Evolutionary conservation across 2,113 vertebrate genomes (phyloP).

Genomic region (Catagonus wagneri): DNA sequence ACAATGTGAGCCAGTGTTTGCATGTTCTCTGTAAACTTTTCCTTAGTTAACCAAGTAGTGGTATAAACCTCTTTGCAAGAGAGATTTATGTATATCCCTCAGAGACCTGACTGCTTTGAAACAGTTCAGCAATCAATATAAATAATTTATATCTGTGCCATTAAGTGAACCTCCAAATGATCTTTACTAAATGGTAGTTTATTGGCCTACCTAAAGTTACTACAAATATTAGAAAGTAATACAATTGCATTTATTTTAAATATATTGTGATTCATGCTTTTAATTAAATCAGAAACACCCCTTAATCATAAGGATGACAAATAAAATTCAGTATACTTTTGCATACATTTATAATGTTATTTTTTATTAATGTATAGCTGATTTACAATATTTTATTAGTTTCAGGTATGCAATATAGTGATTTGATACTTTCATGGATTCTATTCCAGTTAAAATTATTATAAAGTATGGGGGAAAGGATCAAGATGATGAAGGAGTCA

Average conservation of each 20-base stretch:
- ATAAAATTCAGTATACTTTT: slow-evolving; percentile 23
- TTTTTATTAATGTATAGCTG: background rate
- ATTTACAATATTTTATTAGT: background rate
- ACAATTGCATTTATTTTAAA: slow-evolving; percentile 46
- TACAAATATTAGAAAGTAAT: slow-evolving; percentile 33
- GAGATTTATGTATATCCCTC: background rate
- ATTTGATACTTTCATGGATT: background rate
- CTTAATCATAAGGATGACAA: slow-evolving; percentile 35
- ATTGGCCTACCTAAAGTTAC: background rate
- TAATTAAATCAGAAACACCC: slow-evolving; percentile 37
- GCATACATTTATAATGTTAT: background rate
- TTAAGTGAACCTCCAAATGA: slow-evolving; percentile 42
- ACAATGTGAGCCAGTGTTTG: background rate
- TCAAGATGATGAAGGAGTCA: too few species aligned
- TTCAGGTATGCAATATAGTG: background rate
- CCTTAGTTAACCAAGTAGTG: slow-evolving; percentile 16
- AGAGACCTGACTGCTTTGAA: background rate
- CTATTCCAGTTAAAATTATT: background rate
- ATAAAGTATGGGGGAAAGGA: background rate
- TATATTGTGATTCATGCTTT: slow-evolving; percentile 39
- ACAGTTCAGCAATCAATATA: slow-evolving; percentile 3
- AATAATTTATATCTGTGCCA: background rate
- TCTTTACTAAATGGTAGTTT: slow-evolving; percentile 26
- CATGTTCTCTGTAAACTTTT: slow-evolving; percentile 20
- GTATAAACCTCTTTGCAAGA: slow-evolving; percentile 15